Conservation (phyloP, 2,888 invertebrate species). For the Eupithecia pulchellata region DNA sequence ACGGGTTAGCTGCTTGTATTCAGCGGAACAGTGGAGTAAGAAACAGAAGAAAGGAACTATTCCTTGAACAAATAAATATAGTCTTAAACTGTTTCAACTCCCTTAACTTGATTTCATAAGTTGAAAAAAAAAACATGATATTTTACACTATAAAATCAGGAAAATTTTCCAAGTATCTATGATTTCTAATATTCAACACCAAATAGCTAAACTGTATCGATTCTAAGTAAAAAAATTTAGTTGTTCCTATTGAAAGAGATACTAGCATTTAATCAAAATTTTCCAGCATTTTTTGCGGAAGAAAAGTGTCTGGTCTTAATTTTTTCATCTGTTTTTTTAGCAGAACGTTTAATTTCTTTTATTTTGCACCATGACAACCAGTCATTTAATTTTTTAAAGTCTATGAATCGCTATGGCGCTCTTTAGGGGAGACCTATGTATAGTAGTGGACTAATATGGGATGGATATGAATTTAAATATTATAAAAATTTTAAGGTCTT, state of each 20-base stretch:
- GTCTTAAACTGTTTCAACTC: neutral
- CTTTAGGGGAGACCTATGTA: too few species aligned
- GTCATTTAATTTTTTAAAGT: neutral
- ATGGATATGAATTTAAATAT: neutral
- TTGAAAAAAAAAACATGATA: neutral
- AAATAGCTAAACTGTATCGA: neutral
- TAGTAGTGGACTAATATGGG: too few species aligned
- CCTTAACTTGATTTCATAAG: neutral
- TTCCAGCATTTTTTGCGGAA: neutral
- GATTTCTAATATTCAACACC: neutral
- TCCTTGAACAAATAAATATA: neutral
- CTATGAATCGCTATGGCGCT: too few species aligned
- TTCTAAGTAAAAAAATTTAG: neutral
- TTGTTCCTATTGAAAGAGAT: neutral
- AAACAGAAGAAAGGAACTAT: neutral
- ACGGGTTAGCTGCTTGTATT: conserved; percentile 16
- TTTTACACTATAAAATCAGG: neutral
- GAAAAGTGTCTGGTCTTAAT: neutral
- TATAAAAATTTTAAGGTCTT: neutral
- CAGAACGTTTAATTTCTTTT: neutral
- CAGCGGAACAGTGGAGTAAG: neutral
- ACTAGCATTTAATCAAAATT: neutral
- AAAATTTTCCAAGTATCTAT: neutral
- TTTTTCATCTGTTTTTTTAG: neutral
- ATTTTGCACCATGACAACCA: neutral